Percentiles rank a stretch among this genome's conserved stretches.
These are phyloP conservation scores for Protodeltote pygarga DNA, from an alignment of 2,888 invertebrate species.

Conservation along the genomic window DNA sequence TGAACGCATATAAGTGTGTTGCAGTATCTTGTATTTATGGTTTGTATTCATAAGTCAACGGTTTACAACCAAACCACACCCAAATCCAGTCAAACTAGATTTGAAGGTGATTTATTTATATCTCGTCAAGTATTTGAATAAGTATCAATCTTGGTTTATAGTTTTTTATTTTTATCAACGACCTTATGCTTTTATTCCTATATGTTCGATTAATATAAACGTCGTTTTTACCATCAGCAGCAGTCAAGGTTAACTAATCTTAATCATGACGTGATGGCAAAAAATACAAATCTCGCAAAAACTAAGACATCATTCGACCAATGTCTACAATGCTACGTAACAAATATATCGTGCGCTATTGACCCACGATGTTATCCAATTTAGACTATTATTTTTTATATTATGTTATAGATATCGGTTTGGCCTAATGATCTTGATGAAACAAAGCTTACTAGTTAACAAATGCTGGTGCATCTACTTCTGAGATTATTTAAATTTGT, in stretches of 20 bases:
- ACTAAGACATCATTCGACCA: constrained; percentile 1
- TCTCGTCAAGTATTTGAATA: constrained; percentile 10
- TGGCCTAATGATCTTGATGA: constrained; percentile 17
- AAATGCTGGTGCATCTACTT: not conserved
- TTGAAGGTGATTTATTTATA: constrained; percentile 34
- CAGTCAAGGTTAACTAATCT: constrained; percentile 21
- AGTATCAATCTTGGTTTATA: constrained; percentile 10
- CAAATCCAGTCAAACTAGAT: constrained; percentile 26
- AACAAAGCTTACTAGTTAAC: not conserved
- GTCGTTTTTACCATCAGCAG: constrained; percentile 10
- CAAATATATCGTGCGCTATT: constrained; percentile 27
- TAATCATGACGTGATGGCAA: constrained; percentile 12
- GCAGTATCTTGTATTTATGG: too few relatives aligned
- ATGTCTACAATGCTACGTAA: constrained; percentile 36
- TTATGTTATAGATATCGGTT: constrained; percentile 9
- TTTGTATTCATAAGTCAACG: constrained; percentile 12
- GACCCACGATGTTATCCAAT: constrained; percentile 28
- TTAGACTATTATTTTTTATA: constrained; percentile 16
- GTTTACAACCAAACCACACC: not conserved
- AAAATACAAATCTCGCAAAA: constrained; percentile 8
- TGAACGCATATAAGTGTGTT: too few relatives aligned
- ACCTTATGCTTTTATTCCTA: constrained; percentile 23
- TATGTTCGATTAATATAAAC: constrained; percentile 7
- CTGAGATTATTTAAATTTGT: too few relatives aligned
- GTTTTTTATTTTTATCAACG: constrained; percentile 31